These are phyloP conservation scores for Phycodurus eques DNA, from an alignment of 2,113 vertebrate species.

Conservation along the genomic window DNA sequence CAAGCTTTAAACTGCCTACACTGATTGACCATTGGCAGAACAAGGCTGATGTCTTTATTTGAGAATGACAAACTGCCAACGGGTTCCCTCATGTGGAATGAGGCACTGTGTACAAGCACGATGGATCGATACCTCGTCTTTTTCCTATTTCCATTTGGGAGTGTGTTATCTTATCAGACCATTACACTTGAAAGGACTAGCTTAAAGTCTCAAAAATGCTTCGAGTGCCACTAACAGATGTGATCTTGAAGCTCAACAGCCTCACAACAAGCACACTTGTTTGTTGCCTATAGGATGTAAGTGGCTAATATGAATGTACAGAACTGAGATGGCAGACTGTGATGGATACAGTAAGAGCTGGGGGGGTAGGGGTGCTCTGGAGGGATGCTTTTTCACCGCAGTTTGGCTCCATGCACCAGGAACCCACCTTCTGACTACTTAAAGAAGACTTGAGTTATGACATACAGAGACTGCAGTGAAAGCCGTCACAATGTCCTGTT, in stretches of 20 bases:
- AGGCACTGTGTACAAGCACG: conserved; percentile 20
- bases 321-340: conserved; percentile 54
- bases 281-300: conserved; percentile 31
- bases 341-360: conserved; percentile 4
- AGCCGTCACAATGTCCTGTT: neutral
- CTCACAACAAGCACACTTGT: conserved; percentile 32
- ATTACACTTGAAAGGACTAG: conserved; percentile 39
- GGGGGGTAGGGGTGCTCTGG: conserved; percentile 16
- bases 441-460: conserved; percentile 24
- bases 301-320: conserved; percentile 36
- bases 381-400: conserved; percentile 32
- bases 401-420: conserved; percentile 33
- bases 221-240: conserved; percentile 31
- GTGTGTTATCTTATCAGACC: conserved; percentile 27
- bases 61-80: conserved; percentile 4
- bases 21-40: conserved; percentile 28
- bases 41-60: conserved; percentile 15
- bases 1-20: conserved; percentile 20
- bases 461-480: conserved; percentile 10
- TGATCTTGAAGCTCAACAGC: conserved; percentile 32
- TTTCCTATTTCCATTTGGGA: conserved; percentile 28
- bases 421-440: conserved; percentile 29
- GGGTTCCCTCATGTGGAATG: conserved; percentile 20
- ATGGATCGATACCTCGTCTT: conserved; percentile 17
- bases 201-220: conserved; percentile 17